Conservation (phyloP, 2,888 invertebrate species). For the Chrysomela aeneicollis region DNA sequence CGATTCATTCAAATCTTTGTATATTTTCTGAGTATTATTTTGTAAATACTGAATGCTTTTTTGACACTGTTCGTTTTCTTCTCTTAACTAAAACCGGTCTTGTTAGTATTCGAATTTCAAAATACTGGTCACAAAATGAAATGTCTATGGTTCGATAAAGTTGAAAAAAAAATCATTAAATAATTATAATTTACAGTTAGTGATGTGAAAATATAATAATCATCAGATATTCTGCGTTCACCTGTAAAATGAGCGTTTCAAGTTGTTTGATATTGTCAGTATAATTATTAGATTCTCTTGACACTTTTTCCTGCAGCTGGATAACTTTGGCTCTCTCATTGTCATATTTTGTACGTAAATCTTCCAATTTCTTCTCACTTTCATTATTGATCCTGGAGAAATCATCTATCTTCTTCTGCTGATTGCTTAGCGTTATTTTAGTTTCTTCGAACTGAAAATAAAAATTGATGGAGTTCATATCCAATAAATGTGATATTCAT, state of each 20-base stretch:
- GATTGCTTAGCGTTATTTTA: constrained; percentile 13
- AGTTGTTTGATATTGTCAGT: constrained; percentile 40
- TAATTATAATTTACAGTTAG: too few species aligned
- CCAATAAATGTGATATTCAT: constrained; percentile 7
- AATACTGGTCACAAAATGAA: too few species aligned
- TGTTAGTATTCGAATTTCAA: neutral
- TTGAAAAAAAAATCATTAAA: too few species aligned
- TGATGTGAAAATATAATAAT: too few species aligned
- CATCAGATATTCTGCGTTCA: too few species aligned
- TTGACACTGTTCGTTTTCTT: constrained; percentile 48
- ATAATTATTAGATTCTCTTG: constrained; percentile 36
- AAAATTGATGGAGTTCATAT: neutral
- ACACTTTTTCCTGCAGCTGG: constrained; percentile 37
- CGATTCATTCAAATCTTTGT: constrained; percentile 49
- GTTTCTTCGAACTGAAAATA: constrained; percentile 24
- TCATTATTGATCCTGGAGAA: constrained; percentile 11
- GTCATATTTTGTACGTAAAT: constrained; percentile 32
- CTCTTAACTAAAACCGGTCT: constrained; percentile 41
- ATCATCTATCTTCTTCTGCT: constrained; percentile 27
- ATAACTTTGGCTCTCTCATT: constrained; percentile 30
- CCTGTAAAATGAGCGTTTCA: constrained; percentile 44
- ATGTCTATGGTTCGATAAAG: too few species aligned
- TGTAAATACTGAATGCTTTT: constrained; percentile 51
- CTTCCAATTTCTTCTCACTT: constrained; percentile 29
- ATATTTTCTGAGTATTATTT: constrained; percentile 51